Conservation (phyloP, 2,113 vertebrate species). For the Scopus umbretta region DNA sequence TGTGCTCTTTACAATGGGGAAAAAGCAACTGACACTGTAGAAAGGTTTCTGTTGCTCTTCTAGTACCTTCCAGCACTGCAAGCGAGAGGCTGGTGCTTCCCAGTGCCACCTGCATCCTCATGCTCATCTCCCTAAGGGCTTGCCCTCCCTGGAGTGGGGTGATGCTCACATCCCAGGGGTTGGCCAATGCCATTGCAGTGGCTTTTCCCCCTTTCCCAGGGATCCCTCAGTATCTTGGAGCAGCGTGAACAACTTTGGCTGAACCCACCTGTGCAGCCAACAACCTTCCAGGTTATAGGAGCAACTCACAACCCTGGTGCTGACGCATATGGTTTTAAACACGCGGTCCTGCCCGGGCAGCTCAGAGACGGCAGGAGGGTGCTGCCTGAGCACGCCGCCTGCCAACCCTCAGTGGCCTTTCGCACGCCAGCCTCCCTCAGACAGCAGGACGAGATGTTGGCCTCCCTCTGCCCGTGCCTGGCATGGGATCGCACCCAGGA, state of each 20-base stretch:
- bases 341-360: neutral
- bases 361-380: neutral
- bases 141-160: neutral
- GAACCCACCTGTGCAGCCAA: neutral
- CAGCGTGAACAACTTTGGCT: accelerated
- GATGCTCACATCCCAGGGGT: neutral
- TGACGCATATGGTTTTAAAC: neutral
- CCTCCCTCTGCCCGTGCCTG: neutral
- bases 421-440: neutral
- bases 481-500: accelerated
- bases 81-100: accelerated
- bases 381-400: neutral
- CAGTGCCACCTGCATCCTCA: neutral
- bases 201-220: neutral
- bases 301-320: accelerated
- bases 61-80: neutral
- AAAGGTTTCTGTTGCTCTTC: neutral
- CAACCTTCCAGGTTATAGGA: neutral
- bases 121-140: accelerated
- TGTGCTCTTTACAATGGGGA: neutral
- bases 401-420: neutral
- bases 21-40: neutral
- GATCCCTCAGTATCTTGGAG: neutral
- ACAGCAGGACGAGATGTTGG: neutral
- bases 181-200: accelerated